Evolutionary conservation across 2,797 vertebrate genomes (phyloP), one percentile per base, ranked within the genome.

Genomic region (Diceros bicornis): DNA sequence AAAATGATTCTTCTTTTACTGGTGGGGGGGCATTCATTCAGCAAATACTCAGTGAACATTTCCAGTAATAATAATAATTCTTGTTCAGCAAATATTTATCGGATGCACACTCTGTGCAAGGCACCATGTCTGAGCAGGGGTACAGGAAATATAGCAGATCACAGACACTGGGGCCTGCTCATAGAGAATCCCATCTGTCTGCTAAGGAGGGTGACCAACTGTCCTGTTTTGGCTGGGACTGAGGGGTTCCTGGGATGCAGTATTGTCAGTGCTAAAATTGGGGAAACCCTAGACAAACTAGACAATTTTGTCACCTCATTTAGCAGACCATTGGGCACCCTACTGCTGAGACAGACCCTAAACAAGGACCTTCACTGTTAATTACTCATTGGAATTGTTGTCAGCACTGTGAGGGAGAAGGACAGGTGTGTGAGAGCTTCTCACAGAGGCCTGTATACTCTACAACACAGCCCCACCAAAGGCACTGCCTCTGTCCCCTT

Each of bases 61-160:
- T 79, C 79, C 17, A 23, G 18, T 50, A 41, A 90, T 29, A 44
- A 64, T 57, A 2, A 18, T 62, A 37, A 34, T 44, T 78, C 23
- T 66, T 32, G 7, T n/a, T 27, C 16, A 29, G 74, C 64, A 78
- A 83, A 17, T 50, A 41, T 59, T 78, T 62, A 7, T 7, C 18
- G 18, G 55, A 34, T 17, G 25, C 23, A 12, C 14, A 7, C 3
- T 52, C 23, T 44, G 7, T 8, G 10, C 44, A 50, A 25, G 55
- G 17, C 4, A 2, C 64, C 0, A 2, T 11, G n/a, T 52, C 52
- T 0, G 0, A 10, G 55, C 4, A 37, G 62, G 50, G 41, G n/a
- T 7, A 2, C 8, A 27, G 27, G 21, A 1, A 16, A 20, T 4
- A 1, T 0, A 8, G 77, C 1, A 5, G 34, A n/a, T 29, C 8